Conservation (phyloP, 2,113 vertebrate genomes). For the Chaetops frenatus region DNA sequence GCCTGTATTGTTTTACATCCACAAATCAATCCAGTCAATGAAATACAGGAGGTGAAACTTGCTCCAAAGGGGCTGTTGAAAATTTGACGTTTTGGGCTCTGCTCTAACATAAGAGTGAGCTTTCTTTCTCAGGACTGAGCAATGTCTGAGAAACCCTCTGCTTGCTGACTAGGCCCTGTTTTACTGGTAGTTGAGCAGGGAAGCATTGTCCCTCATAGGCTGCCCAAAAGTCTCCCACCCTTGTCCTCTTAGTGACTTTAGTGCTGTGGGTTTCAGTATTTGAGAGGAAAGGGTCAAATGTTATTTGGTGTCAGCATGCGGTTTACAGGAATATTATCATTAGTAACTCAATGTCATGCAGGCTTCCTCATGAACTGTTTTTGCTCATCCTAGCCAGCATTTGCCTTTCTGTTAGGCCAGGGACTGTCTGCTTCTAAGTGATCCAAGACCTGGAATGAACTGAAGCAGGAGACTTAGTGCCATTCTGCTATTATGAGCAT, state of each 20-base stretch:
- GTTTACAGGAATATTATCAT: not conserved
- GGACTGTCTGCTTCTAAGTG: not conserved
- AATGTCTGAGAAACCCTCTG: not conserved
- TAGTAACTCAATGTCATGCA: not conserved
- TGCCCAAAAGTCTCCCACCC: not conserved
- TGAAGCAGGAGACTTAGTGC: not conserved
- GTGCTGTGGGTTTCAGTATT: not conserved
- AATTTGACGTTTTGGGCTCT: not conserved
- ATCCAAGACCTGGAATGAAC: not conserved
- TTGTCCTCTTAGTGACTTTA: not conserved
- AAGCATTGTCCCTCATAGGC: not conserved
- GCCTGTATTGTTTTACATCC: not conserved
- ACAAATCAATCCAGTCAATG: not conserved
- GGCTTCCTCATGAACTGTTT: not conserved
- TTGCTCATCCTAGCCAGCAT: not conserved
- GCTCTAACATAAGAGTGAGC: accelerated
- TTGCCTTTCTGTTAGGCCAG: not conserved
- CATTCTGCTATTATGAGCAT: not conserved
- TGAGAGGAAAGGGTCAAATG: not conserved
- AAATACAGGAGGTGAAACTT: not conserved
- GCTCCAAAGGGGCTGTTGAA: not conserved
- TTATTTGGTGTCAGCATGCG: not conserved
- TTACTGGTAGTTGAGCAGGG: not conserved
- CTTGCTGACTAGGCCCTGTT: not conserved
- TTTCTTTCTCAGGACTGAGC: not conserved